These are phyloP conservation scores for Silurus meridionalis DNA, from an alignment of 2,113 vertebrate species.

Conservation along the genomic window DNA sequence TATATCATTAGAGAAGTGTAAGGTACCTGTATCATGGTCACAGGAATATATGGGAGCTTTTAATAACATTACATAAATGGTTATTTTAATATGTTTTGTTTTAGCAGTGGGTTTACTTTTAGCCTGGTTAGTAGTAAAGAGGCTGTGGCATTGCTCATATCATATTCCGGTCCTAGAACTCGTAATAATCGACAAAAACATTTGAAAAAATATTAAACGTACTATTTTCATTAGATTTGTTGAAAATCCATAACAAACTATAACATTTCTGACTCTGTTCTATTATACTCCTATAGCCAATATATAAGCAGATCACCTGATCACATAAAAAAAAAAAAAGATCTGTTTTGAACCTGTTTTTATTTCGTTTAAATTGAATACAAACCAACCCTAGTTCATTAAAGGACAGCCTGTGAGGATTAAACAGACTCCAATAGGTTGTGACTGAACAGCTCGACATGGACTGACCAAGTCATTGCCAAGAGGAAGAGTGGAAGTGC, in stretches of 20 bases:
- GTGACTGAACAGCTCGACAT: not conserved
- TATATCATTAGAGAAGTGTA: not conserved
- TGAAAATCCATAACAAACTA: not conserved
- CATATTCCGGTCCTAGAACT: not conserved
- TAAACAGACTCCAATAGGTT: not conserved
- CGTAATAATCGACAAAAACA: not conserved
- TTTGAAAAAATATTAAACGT: not conserved
- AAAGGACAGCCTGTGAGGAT: not conserved
- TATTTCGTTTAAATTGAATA: not conserved
- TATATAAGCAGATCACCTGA: not conserved
- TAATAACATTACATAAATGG: not conserved
- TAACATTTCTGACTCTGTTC: not conserved
- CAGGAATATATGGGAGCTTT: not conserved
- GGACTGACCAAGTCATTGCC: not conserved
- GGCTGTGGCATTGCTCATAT: not conserved
- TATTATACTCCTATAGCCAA: not conserved
- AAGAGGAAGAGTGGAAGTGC: conserved; percentile 1
- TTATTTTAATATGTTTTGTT: not conserved
- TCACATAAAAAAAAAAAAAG: not conserved
- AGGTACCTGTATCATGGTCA: not conserved
- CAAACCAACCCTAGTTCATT: not conserved
- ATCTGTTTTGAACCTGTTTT: not conserved
- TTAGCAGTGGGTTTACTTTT: not conserved
- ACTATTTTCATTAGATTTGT: too few relatives aligned
- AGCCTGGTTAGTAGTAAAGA: not conserved